phyloP scores from a whole-genome alignment of 1,140 invertebrate genomes.

The Euschistus heros region DNA sequence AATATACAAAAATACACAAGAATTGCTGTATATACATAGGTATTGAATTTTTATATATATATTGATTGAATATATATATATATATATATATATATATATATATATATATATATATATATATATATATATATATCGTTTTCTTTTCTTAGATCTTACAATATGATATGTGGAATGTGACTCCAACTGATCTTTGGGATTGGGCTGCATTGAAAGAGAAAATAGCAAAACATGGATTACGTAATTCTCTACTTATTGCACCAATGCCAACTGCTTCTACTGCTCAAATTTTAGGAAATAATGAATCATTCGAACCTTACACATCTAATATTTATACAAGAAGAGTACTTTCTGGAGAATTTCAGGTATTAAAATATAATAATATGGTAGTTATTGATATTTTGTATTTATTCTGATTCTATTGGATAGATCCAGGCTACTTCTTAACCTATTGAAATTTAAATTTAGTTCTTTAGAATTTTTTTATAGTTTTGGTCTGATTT shows the following conservation, averaged over 20 bases:
- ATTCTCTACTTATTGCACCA: slow-evolving; percentile 88
- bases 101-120: too few species aligned
- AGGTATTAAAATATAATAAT: slow-evolving; percentile 39
- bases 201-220: slow-evolving; percentile 71
- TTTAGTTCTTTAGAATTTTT: too few species aligned
- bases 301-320: slow-evolving; percentile 96
- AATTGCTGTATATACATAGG: too few species aligned
- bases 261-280: slow-evolving; percentile 99
- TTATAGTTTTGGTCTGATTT: too few species aligned
- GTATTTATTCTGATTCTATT: neutral
- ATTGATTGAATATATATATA: too few species aligned
- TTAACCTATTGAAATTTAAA: too few species aligned
- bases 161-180: slow-evolving; percentile 95
- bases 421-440: too few species aligned
- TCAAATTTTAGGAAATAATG: slow-evolving; percentile 98
- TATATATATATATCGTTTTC: neutral
- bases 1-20: too few species aligned
- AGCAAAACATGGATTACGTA: slow-evolving; percentile 80
- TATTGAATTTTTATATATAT: too few species aligned
- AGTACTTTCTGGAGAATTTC: slow-evolving; percentile 79
- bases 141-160: slow-evolving; percentile 73
- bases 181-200: slow-evolving; percentile 88
- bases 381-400: too few species aligned
- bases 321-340: slow-evolving; percentile 92
- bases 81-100: too few species aligned